A percentile compares a stretch with the other conserved stretches of the same genome.
Conservation (phyloP, 1,140 invertebrate species). For the Zelostemma sp. region DNA sequence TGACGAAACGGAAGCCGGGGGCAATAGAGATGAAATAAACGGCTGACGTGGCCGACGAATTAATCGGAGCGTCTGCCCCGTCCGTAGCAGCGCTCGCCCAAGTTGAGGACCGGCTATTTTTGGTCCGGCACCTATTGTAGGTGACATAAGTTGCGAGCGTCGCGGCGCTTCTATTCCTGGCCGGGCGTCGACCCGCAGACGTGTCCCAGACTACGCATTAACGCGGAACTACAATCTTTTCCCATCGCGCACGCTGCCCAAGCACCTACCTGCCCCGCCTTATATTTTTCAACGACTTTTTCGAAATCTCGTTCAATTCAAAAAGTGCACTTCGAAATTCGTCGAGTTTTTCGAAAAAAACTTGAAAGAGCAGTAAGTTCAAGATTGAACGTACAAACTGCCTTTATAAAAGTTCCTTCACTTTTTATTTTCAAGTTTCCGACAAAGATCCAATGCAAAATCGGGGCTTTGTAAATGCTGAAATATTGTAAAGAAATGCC, state of each 20-base stretch:
- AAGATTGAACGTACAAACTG: too few relatives aligned
- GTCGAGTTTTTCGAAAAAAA: too few relatives aligned
- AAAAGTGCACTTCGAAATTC: too few relatives aligned
- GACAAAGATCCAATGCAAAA: too few relatives aligned
- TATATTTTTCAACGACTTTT: too few relatives aligned
- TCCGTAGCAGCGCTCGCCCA: conserved; percentile 29
- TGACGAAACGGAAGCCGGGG: conserved; percentile 29
- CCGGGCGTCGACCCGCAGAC: conserved; percentile 69
- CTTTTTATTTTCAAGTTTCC: too few relatives aligned
- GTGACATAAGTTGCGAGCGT: conserved; percentile 64
- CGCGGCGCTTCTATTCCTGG: conserved; percentile 66
- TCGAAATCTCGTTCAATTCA: too few relatives aligned
- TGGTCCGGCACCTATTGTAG: conserved; percentile 54
- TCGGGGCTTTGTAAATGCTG: too few relatives aligned
- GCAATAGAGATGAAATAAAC: conserved; percentile 36
- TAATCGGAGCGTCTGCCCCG: conserved; percentile 46
- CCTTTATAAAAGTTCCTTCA: too few relatives aligned
- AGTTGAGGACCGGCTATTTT: conserved; percentile 44
- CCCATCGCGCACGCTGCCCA: conserved; percentile 43
- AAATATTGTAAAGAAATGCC: too few relatives aligned
- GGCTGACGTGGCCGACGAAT: conserved; percentile 40
- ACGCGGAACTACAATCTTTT: conserved; percentile 51
- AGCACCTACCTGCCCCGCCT: conserved; percentile 38
- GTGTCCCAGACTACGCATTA: conserved; percentile 64
- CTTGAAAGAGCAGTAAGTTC: too few relatives aligned